Evolutionary conservation across 2,888 invertebrate species (phyloP).

Genomic region (Papilio demoleus): DNA sequence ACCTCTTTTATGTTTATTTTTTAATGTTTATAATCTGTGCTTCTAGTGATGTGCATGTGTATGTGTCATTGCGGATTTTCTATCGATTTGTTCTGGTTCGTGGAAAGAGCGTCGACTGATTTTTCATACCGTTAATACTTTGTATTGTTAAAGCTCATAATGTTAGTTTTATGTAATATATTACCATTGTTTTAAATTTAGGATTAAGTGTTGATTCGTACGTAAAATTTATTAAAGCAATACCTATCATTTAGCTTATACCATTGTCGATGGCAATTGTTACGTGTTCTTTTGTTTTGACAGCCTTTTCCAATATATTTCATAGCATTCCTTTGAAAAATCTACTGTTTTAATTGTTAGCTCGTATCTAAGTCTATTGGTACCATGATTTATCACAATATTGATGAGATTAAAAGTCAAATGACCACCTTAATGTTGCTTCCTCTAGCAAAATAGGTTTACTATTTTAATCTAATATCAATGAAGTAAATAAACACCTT

Average conservation of each 20-base stretch:
- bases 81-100: constrained; percentile 37
- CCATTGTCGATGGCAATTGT: background rate
- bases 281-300: background rate
- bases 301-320: no score
- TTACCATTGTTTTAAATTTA: background rate
- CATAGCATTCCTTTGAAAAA: no score
- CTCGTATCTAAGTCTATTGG: background rate
- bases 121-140: constrained; percentile 14
- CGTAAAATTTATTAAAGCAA: background rate
- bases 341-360: background rate
- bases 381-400: background rate
- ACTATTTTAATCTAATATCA: background rate
- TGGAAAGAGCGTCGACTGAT: constrained; percentile 25
- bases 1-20: constrained; percentile 1
- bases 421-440: background rate
- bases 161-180: background rate
- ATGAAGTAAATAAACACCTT: background rate
- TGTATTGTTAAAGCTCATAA: background rate
- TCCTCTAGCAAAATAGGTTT: background rate
- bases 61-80: constrained; percentile 39
- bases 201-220: background rate
- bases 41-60: constrained; percentile 35
- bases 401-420: no score
- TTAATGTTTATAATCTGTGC: constrained; percentile 37
- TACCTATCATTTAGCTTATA: background rate